These are phyloP conservation scores for Drosophila neotestacea DNA, from an alignment of 2,888 invertebrate species.

Conservation along the genomic window DNA sequence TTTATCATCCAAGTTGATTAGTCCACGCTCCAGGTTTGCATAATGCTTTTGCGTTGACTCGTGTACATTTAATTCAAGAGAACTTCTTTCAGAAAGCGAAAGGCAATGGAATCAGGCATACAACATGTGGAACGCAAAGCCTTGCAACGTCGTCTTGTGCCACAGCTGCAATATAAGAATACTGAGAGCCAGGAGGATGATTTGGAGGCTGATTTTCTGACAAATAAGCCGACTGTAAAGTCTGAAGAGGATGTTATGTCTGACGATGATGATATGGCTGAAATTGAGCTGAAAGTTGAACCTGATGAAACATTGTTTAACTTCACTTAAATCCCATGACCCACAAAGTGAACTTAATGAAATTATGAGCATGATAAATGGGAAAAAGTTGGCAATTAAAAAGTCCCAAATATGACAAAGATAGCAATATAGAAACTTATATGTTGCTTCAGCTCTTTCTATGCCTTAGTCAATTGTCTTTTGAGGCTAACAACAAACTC, in stretches of 20 bases:
- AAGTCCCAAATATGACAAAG: slow-evolving; percentile 7
- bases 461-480: slow-evolving; percentile 5
- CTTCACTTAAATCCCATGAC: neutral
- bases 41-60: neutral
- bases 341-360: slow-evolving; percentile 14
- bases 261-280: neutral
- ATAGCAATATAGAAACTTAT: neutral
- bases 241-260: neutral
- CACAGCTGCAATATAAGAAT: slow-evolving; percentile 70
- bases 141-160: slow-evolving; percentile 48
- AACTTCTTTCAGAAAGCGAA: slow-evolving; percentile 71
- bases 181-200: slow-evolving; percentile 75
- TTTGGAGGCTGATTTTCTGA: neutral
- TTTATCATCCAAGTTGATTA: neutral
- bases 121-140: slow-evolving; percentile 63
- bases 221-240: neutral
- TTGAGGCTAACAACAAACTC: neutral
- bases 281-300: slow-evolving; percentile 1
- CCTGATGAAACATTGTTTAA: neutral
- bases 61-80: neutral
- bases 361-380: slow-evolving; percentile 25
- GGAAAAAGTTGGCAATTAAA: slow-evolving; percentile 1
- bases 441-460: neutral
- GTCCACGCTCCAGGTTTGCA: slow-evolving; percentile 33
- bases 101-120: slow-evolving; percentile 55